These are phyloP conservation scores for Cyaniris semiargus DNA, from an alignment of 2,888 invertebrate genomes.

Conservation along the genomic window DNA sequence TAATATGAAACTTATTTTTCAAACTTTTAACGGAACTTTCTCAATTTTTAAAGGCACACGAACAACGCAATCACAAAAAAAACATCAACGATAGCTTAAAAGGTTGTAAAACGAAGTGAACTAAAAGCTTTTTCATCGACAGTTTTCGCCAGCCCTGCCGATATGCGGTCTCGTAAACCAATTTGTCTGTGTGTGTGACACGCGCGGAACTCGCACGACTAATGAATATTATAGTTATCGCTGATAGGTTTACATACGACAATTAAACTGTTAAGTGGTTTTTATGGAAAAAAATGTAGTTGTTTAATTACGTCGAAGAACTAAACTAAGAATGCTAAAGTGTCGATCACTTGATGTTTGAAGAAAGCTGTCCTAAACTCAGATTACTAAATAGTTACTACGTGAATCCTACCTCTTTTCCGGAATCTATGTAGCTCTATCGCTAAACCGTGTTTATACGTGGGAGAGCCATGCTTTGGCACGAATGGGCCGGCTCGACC, in stretches of 20 bases:
- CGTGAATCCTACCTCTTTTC: too few species aligned
- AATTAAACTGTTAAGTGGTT: not conserved
- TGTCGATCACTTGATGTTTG: too few species aligned
- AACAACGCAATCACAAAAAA: not conserved
- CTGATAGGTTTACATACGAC: not conserved
- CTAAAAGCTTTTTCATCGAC: slow-evolving; percentile 3
- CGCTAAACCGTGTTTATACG: too few species aligned
- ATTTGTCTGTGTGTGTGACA: slow-evolving; percentile 10
- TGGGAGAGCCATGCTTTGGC: too few species aligned
- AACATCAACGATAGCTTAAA: not conserved
- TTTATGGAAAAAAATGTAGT: not conserved
- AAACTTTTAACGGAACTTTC: not conserved
- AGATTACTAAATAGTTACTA: too few species aligned
- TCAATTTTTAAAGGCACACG: not conserved
- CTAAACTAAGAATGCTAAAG: too few species aligned
- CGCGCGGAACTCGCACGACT: not conserved
- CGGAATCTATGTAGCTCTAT: too few species aligned
- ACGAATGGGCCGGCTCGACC: too few species aligned
- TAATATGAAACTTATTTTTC: not conserved
- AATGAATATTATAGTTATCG: slow-evolving; percentile 2
- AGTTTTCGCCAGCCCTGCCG: not conserved
- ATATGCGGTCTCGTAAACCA: slow-evolving; percentile 4
- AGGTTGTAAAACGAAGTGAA: not conserved
- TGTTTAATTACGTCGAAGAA: too few species aligned
- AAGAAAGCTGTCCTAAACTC: too few species aligned